These are phyloP conservation scores for Patella vulgata DNA, from an alignment of 1,140 invertebrate species.

Conservation along the genomic window DNA sequence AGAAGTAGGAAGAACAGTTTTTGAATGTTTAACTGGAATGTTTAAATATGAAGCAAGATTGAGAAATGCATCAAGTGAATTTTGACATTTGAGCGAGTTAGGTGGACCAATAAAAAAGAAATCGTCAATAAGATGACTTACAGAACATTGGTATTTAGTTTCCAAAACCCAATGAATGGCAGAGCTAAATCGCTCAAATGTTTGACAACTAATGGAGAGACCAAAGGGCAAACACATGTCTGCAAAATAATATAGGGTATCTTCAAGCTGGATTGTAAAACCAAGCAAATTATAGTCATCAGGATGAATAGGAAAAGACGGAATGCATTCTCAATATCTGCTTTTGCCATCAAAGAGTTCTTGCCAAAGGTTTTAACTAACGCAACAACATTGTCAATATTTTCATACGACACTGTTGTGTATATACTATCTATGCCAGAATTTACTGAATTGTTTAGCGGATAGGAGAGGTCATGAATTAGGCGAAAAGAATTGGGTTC, in stretches of 20 bases:
- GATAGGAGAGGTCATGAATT: constrained; percentile 3
- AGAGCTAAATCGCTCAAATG: no score
- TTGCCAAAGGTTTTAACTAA: not conserved
- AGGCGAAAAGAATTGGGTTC: not conserved
- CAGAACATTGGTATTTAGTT: not conserved
- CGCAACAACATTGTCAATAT: no score
- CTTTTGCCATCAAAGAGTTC: not conserved
- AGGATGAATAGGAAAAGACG: not conserved
- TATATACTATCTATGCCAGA: no score
- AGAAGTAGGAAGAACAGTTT: no score
- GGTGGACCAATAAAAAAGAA: constrained; percentile 26
- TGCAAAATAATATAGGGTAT: constrained; percentile 15
- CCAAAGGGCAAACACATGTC: constrained; percentile 35
- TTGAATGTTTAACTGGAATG: constrained; percentile 20
- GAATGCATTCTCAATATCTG: no score
- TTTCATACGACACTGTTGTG: no score
- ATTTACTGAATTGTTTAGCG: constrained; percentile 23
- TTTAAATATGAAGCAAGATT: constrained; percentile 1
- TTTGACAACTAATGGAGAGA: constrained; percentile 26
- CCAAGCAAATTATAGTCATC: not conserved
- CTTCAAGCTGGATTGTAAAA: not conserved
- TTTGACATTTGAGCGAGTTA: constrained; percentile 4
- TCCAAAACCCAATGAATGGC: constrained; percentile 24
- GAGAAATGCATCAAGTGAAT: constrained; percentile 8
- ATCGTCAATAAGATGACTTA: constrained; percentile 32